Base-by-base conservation (phyloP, 2,797 vertebrate species). In the Helicolenus hilgendorfi region DNA sequence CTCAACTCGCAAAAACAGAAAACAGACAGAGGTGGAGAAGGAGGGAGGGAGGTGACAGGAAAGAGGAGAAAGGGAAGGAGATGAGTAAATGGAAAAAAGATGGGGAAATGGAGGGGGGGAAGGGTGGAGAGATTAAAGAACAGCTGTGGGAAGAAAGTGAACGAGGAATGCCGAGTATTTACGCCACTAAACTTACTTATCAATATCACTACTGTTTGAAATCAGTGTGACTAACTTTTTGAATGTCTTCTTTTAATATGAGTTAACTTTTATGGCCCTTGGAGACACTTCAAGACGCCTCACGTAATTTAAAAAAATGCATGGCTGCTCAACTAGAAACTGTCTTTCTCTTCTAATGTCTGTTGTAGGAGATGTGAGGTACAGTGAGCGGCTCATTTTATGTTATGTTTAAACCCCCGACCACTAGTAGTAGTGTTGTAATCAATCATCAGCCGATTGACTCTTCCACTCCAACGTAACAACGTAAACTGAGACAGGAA, bases 1-100 rank as follows among this genome's bases (percentile, higher is more conserved):
- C 91, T 90, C 92, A 92, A 95, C 93, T 93, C 79, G 78, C 95
- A 95, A 96, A 94, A 96, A 94, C 80, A 96, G 92, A 97, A 97
- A 97, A 96, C 94, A 93, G 89, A 87, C 83, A 81, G 76, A 86
- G 72, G 76, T 41, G 63, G 60, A 18, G 41, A 45, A 45, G 73
- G 79, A 11, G 53, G 26, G 76, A 68, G 78, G 85, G 91, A 67
- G 81, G 92, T 92, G 77, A 90, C 85, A 88, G 88, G 89, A 93
- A 92, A 81, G 84, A 64, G 15, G 64, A 72, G 55, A 72, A 62
- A 72, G 58, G 58, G 63, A 78, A 86, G 84, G 77, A 82, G 89
- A 87, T 92, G 85, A 89, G 78, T 83, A 92, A 89, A 87, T 89
- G 85, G 91, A 85, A 88, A 87, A 85, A 88, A 83, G 77, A 87